Base-by-base conservation (phyloP, 2,797 vertebrate species). In the Eulemur albifrons region DNA sequence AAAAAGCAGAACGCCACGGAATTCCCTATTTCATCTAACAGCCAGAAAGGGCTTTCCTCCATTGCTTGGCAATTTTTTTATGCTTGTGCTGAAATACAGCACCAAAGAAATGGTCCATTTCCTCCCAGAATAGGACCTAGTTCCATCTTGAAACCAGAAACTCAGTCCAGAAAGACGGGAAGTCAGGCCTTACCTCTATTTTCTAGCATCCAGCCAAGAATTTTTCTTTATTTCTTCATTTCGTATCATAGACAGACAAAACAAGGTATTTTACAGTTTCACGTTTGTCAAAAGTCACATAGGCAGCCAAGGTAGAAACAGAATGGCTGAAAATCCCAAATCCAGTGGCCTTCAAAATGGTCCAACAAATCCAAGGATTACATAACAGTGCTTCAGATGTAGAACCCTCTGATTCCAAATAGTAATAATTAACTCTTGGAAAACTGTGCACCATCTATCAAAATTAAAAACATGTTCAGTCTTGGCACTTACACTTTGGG, bases 151-250 rank as follows among this genome's bases (percentile, higher is more conserved):
- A 84, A 61, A 61, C 4, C 23, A 48, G 15, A 94, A 52, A 76
- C 14, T 70, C 43, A 76, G 21, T 73, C 23, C 15, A 94, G 50
- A 38, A 80, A 90, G 20, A 30, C 20, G 38, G 13, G 25, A 88
- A 70, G 30, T 73, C 30, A 65, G n/a, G 32, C 7, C 48, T 52
- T 6, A 14, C 7, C 4, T 85, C 11, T 14, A 32, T 75, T 82
- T 90, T n/a, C 59, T 59, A 48, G 14, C 48, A 63, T 40, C 27
- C 15, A 72, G 7, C 2, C 1, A 63, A 30, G 5, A 7, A 43
- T 57, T 72, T 88, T 77, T 72, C 79, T 90, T 90, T 61, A 52
- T 84, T 82, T 88, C 77, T 92, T 52, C 15, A 25, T 76, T 96
- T 80, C 63, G 7, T 27, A 32, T 67, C 11, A 82, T 6, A 88